Base-by-base conservation (phyloP, 1,140 invertebrate genomes). In the Hirudo medicinalis region DNA sequence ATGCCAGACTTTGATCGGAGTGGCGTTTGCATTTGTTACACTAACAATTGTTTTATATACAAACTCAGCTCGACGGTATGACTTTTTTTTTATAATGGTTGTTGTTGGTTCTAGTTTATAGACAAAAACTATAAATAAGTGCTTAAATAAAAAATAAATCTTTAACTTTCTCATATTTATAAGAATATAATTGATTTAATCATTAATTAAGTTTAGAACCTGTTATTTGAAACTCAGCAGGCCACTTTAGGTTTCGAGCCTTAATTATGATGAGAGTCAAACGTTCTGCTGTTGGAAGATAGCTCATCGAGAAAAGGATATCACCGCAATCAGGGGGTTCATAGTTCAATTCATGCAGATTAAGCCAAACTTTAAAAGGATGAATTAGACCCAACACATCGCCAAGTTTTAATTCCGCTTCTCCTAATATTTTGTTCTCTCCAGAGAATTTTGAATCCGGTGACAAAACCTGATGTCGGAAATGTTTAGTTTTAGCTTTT, bases 201-300 rank as follows among this genome's bases (percentile, higher is more conserved):
- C 2, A 36, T 36, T 36, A 36, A 11, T 36, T 20, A 5, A 29
- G 20, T 19, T 27, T 57, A 72, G 75, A 77, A 79, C 79, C 71
- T 76, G 72, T 63, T 74, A 73, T 54, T 75, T 76, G 72, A 77
- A 78, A 8, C 75, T 76, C 75, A n/a, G 76, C 77, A 19, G 74
- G 0, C 85, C 85, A n/a, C 86, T 83, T 76, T 54, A 92, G 82
- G 82, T 92, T 92, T 73, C 89, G 85, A 0, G 90, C 91, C 80
- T 91, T 91, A 76, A 91, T 84, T 2, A 92, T 85, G 3, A 90
- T 88, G 2, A 92, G 88, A 0, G 90, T 92, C 0, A 93, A 83
- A 69, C 90, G 84, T 79, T 92, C 90, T 22, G 91, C 90, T 69
- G 90, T 91, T 3, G 90, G 90, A 57, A 93, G 82, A 79, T 91